These are phyloP conservation scores for Passer montanus DNA, from an alignment of 2,113 vertebrate species.

Conservation along the genomic window DNA sequence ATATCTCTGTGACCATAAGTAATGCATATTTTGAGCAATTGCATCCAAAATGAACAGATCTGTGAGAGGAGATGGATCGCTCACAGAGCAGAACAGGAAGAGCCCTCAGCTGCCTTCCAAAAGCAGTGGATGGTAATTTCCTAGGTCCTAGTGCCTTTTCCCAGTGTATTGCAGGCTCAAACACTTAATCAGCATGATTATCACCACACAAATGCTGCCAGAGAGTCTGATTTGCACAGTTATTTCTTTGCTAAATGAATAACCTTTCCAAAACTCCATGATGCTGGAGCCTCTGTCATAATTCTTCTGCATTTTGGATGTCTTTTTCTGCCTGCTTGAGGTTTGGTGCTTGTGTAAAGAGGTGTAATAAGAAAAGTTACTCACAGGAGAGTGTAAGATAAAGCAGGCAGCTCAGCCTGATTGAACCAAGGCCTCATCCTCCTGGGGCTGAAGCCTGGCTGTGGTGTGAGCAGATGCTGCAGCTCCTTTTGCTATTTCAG, in stretches of 20 bases:
- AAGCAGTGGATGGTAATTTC: constrained; percentile 14
- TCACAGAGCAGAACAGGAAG: constrained; percentile 59
- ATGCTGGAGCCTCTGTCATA: neutral
- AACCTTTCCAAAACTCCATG: neutral
- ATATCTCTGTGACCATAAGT: constrained; percentile 35
- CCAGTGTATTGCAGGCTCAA: neutral
- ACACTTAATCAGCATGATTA: constrained; percentile 49
- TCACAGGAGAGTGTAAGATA: constrained; percentile 12
- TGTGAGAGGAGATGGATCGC: constrained; percentile 45
- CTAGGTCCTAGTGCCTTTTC: constrained; percentile 50
- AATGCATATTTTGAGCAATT: constrained; percentile 48
- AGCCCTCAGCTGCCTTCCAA: constrained; percentile 60
- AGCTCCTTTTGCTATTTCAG: constrained; percentile 12
- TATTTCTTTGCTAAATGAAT: neutral
- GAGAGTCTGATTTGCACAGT: neutral
- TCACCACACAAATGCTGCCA: neutral
- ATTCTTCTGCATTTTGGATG: neutral
- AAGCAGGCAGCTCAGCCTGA: constrained; percentile 33
- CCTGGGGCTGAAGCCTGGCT: constrained; percentile 13
- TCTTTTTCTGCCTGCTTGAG: constrained; percentile 20
- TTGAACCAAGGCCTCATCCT: neutral
- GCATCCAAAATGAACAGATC: constrained; percentile 55
- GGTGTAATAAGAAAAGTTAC: constrained; percentile 23
- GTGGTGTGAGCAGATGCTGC: constrained; percentile 34
- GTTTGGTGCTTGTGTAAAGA: neutral